Conservation (phyloP, 1,140 invertebrate genomes). For the Archegozetes longisetosus region DNA sequence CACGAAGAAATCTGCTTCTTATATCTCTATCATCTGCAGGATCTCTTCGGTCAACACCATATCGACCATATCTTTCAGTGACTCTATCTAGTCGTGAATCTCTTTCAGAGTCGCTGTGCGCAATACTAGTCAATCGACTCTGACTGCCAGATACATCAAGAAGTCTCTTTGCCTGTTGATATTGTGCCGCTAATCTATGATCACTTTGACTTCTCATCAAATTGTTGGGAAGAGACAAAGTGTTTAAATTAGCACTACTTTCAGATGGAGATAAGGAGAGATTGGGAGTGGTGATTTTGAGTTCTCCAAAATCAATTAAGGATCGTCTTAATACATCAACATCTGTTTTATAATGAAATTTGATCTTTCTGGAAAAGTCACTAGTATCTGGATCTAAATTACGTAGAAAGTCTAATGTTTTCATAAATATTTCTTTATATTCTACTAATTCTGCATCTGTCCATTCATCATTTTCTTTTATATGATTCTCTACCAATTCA, state of each 20-base stretch:
- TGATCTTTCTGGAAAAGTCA: constrained; percentile 65
- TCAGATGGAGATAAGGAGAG: constrained; percentile 6
- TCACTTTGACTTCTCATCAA: constrained; percentile 85
- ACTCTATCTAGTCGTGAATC: neutral
- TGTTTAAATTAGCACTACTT: neutral
- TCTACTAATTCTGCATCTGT: constrained; percentile 48
- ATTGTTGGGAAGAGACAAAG: constrained; percentile 19
- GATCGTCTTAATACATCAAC: constrained; percentile 71
- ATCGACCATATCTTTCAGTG: neutral
- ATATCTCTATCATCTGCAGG: neutral
- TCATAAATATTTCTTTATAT: constrained; percentile 82
- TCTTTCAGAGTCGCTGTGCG: constrained; percentile 9
- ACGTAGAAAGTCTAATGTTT: constrained; percentile 71
- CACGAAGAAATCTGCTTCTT: constrained; percentile 1
- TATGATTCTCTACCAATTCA: constrained; percentile 82
- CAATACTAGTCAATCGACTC: neutral
- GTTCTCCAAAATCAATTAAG: constrained; percentile 65
- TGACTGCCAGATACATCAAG: neutral
- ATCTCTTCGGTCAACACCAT: neutral
- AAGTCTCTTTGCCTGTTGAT: constrained; percentile 24
- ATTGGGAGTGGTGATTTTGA: constrained; percentile 44
- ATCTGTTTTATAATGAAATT: constrained; percentile 70
- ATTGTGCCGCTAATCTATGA: constrained; percentile 72
- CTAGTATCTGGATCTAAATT: constrained; percentile 76
- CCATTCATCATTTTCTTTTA: constrained; percentile 48